phyloP scores from a whole-genome alignment of 2,113 vertebrate species.

The Tetrax tetrax region DNA sequence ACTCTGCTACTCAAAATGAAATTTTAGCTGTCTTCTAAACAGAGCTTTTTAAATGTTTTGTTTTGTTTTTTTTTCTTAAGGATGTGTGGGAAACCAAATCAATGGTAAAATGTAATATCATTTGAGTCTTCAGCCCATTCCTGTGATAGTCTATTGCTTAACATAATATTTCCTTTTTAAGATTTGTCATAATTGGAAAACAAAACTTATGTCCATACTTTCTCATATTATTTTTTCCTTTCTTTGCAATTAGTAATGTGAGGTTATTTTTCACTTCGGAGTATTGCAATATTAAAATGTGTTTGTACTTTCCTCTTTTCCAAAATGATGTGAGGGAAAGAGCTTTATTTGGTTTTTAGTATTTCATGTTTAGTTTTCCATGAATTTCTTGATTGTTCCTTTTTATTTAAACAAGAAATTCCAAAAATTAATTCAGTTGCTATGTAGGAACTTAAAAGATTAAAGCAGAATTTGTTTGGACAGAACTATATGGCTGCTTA shows the following conservation, averaged over 20 bases:
- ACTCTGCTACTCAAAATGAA: neutral
- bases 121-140: neutral
- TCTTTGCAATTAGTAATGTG: neutral
- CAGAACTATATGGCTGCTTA: neutral
- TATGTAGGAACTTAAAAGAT: neutral
- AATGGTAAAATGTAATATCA: neutral
- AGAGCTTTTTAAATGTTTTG: fast-evolving
- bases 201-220: neutral
- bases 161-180: neutral
- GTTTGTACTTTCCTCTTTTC: neutral
- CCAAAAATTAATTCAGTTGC: neutral
- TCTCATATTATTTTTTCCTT: neutral
- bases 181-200: neutral
- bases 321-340: neutral
- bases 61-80: neutral
- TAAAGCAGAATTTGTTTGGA: neutral
- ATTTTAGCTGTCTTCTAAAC: neutral
- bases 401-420: neutral
- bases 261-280: neutral
- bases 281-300: neutral
- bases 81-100: neutral
- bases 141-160: neutral
- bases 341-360: neutral
- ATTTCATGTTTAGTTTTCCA: neutral
- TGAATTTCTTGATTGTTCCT: neutral